Base-by-base conservation (phyloP, 92 coral and sea anemone genomes). In the Porites cylindrica region DNA sequence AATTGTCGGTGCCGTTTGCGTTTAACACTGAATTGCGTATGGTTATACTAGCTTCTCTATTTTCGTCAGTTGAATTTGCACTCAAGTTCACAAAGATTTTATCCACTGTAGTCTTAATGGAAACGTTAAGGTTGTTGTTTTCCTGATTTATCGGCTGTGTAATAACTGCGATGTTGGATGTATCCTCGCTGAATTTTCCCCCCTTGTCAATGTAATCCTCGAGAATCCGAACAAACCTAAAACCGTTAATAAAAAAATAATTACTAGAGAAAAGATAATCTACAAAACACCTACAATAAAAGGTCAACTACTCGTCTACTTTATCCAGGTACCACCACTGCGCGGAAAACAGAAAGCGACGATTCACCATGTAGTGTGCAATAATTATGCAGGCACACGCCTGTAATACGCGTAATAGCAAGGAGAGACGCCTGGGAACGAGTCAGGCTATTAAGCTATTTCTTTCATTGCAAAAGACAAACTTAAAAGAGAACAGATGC, bases 181-280 rank as follows among this genome's bases (percentile, higher is more conserved):
- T 92, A 7, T 87, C 91, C 67, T 92, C 89, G 82, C 93, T 82
- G 85, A 97, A 92, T 51, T 88, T 82, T 10, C 99, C 99, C 51
- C 99, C 99, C 69, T 96, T 93, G 51, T 95, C 96, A 80, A 97
- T 76, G 81, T 90, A 97, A 59, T 81, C 88, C 78, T 97, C 99
- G 52, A 97, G 88, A 66, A 97, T 91, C 85, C 89, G 84, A 8
- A 95, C 98, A 82, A 97, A 94, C 80, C 99, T 97, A 82, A 54
- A 64, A 85, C 4, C 47, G 4, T 29, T 2, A 38, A 38, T 38
- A 38, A 38, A 38, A 53, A 19, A 56, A 56, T 14, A 56, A 56
- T 56, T 56, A 56, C 61, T 1, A 14, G 16, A 56, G 16, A 13
- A 10, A 54, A 54, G 12, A 54, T 54, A 13, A 13, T 13, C 47